These are phyloP conservation scores for Phrynosoma blainvillii DNA, from an alignment of 2,113 vertebrate genomes.

Conservation along the genomic window DNA sequence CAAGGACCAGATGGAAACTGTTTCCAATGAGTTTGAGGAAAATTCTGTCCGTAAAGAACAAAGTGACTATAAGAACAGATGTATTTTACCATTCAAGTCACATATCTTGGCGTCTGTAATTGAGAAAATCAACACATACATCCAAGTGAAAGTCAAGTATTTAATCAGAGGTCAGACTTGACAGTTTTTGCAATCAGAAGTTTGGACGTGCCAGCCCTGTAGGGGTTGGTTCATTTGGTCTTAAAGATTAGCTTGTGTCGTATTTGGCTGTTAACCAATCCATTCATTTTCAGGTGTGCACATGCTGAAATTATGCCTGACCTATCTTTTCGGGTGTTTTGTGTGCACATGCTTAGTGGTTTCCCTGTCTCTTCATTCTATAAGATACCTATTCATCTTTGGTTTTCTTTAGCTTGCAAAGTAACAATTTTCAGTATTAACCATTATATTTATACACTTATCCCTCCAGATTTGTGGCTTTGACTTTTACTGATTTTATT, in stretches of 20 bases:
- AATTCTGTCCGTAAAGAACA: neutral
- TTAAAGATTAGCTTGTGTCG: neutral
- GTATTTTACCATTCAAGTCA: neutral
- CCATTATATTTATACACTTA: neutral
- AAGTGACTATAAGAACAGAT: neutral
- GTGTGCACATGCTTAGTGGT: neutral
- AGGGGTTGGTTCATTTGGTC: neutral
- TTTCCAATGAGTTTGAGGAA: neutral
- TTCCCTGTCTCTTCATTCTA: neutral
- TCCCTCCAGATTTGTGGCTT: neutral
- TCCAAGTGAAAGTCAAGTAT: slow-evolving; percentile 6
- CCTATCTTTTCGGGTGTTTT: rapidly evolving
- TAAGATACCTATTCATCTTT: neutral
- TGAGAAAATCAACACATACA: slow-evolving; percentile 15
- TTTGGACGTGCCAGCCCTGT: rapidly evolving
- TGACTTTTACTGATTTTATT: too few relatives aligned
- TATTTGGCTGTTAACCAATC: neutral
- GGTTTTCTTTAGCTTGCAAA: neutral
- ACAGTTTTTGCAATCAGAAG: neutral
- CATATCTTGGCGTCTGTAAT: neutral
- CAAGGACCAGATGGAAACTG: neutral
- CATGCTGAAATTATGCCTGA: rapidly evolving
- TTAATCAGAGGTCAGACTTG: neutral
- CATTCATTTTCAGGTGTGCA: neutral
- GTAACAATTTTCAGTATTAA: neutral